A percentile compares a stretch with the other conserved stretches of the same genome.
These are phyloP conservation scores for Gallinago paraguaiae DNA, from an alignment of 2,113 vertebrate genomes.

Conservation along the genomic window DNA sequence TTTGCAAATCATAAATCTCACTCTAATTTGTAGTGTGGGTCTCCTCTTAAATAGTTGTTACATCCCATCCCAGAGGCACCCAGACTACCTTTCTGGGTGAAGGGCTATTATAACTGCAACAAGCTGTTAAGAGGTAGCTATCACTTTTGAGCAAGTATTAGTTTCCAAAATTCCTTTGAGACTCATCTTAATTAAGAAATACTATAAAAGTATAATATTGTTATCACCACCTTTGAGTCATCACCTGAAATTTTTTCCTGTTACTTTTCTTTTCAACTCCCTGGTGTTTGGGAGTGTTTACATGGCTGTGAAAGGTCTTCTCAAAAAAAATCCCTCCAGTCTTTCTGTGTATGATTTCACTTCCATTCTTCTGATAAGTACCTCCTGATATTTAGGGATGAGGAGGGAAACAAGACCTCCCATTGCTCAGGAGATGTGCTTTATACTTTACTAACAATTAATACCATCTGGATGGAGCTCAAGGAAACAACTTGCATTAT, in stretches of 20 bases:
- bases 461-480: neutral
- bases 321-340: neutral
- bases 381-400: neutral
- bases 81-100: neutral
- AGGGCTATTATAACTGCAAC: neutral
- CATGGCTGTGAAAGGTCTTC: neutral
- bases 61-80: neutral
- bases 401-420: neutral
- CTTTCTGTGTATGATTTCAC: neutral
- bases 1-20: neutral
- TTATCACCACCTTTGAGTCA: neutral
- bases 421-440: neutral
- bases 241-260: neutral
- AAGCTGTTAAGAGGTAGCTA: neutral
- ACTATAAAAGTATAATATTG: neutral
- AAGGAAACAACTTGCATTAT: neutral
- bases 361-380: neutral
- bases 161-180: neutral
- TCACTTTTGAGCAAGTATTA: neutral
- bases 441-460: neutral
- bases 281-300: neutral
- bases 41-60: neutral
- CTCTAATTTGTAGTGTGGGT: neutral
- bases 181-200: conserved; percentile 22
- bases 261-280: neutral